Conservation (phyloP, 2,888 invertebrate genomes). For the Myathropa florea region DNA sequence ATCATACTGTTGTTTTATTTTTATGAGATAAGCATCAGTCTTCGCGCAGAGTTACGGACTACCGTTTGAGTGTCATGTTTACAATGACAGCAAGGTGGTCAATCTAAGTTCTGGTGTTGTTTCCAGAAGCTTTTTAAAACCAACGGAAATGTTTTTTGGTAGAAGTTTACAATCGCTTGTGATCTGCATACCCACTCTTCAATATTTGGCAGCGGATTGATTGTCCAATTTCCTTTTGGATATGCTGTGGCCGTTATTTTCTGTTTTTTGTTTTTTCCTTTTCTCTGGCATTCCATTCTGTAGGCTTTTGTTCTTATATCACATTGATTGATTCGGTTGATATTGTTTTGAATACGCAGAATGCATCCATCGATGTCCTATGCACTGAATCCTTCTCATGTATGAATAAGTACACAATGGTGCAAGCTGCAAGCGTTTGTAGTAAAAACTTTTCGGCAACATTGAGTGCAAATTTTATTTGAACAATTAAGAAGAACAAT, state of each 20-base stretch:
- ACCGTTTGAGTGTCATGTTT: too few relatives aligned
- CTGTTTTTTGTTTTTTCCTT: not conserved
- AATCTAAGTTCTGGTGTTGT: too few relatives aligned
- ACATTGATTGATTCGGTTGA: not conserved
- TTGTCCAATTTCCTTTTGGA: not conserved
- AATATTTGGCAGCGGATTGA: not conserved
- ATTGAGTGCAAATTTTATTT: not conserved
- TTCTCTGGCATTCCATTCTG: not conserved
- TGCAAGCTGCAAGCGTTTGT: not conserved
- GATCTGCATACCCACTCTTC: not conserved
- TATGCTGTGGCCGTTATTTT: not conserved
- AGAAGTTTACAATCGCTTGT: not conserved
- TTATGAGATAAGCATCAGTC: too few relatives aligned
- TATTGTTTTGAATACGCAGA: not conserved
- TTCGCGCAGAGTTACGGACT: too few relatives aligned
- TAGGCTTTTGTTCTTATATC: not conserved
- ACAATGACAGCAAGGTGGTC: too few relatives aligned
- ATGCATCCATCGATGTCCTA: too few relatives aligned
- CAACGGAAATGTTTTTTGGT: not conserved
- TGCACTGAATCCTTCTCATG: not conserved
- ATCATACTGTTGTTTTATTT: too few relatives aligned
- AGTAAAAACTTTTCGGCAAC: not conserved
- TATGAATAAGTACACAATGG: not conserved
- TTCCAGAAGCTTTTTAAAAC: too few relatives aligned
- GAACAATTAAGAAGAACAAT: not conserved